Evolutionary conservation across 2,797 vertebrate genomes (phyloP), one percentile per base, ranked within the genome.

Genomic region (Eidolon dupreanum): DNA sequence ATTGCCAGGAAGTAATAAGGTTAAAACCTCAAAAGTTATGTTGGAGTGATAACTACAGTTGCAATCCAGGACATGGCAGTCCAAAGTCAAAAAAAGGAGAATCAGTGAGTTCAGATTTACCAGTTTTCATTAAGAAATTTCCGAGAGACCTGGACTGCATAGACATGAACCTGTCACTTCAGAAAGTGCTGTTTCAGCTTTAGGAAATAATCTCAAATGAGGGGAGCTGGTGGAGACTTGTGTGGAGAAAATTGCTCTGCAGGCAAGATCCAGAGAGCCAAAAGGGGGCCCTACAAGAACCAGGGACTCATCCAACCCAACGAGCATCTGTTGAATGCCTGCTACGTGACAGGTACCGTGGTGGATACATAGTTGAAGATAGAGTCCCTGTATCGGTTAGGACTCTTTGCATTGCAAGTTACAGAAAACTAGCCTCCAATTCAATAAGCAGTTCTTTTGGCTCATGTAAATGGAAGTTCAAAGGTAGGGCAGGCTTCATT

Each of bases 151-250:
- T 20, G 6, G 31, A 24, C 70, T 38, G 59, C 22, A 43, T 13
- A 59, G 70, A 61, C 38, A 13, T 0, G 51, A 82, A 86, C 33
- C 63, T 49, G 33, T 33, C 41, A 19, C 51, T 83, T 49, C n/a
- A 87, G 92, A 74, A 91, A 57, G 17, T 13, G 88, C 66, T 88
- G 55, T 61, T 88, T 87, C 49, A 33, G 53, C 38, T 83, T 92
- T 78, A 93, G 66, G 55, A 95, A 88, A 66, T 33, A 61, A 41
- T 22, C 33, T 87, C 83, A 43, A 5, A 31, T 20, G 36, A 57
- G 31, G 13, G 68, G 31, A 59, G 20, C 55, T 82, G 28, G 36
- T 28, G 8, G 51, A n/a, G 59, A 55, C 71, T n/a, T n/a, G 38
- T 20, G 49, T 31, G 57, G 66, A 51, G 77, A 49, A 63, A 31